Base-by-base conservation (phyloP, 2,113 vertebrate species). In the Antechinus flavipes region DNA sequence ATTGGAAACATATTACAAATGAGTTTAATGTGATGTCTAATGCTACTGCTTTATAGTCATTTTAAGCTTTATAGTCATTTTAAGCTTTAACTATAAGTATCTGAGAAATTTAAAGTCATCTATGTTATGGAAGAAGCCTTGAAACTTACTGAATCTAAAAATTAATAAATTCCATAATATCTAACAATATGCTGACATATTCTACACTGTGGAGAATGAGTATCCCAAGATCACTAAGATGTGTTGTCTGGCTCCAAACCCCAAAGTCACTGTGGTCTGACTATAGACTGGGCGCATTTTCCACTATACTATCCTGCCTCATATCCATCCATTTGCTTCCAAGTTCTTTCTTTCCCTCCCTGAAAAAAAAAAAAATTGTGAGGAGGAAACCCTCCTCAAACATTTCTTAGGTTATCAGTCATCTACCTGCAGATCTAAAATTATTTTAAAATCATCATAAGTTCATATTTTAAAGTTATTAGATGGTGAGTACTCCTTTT, bases 391-490 rank as follows among this genome's bases (percentile, higher is more conserved):
- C 47, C 46, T 2, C 10, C 25, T 53, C 90, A 0, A 22, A 90
- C 27, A 46, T 30, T 52, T 91, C 46, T 84, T 23, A 12, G 90
- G 35, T 55, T 49, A 76, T 52, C 50, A 91, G 76, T 10, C n/a
- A 76, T 52, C 89, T 96, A 90, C 89, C 42, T 50, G 42, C 23
- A 91, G 89, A 55, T 93, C 42, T 53, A 25, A 76, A 55, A 90
- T 54, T 93, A 92, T 56, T 6, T 89, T 42, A 84, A 84, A 84
- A 84, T 42, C 5, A 54, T 95, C 89, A 35, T 55, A 55, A 92
- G 91, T 54, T 92, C 89, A 52, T 84, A 89, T 50, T 84, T 61
- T 9, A 89, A 95, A 90, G 22, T 56, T 27, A n/a, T 26, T 30
- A 42, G 35, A 94, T 94, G 76, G 92, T 35, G 55, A 54, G 91